Base-by-base conservation (phyloP, 2,797 vertebrate species). In the Tarsius wallacei region DNA sequence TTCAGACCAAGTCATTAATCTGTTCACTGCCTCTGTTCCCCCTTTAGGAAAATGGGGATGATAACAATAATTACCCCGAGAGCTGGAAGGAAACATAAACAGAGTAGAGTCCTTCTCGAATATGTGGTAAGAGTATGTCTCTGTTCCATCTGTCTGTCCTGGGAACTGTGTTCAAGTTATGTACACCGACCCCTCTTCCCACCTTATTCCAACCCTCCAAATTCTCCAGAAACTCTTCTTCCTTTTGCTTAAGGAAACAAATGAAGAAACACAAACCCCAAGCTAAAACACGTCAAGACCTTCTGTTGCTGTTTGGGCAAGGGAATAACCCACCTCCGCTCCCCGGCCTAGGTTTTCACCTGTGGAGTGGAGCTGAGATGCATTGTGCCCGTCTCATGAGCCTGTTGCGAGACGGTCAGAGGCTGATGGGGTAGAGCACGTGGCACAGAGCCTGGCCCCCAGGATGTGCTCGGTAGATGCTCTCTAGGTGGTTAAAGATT, bases 331-430 rank as follows among this genome's bases (percentile, higher is more conserved):
- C 63, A 61, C 36, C 21, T 64, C 15, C 15, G 16, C 63, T 68
- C 36, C 21, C 57, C 12, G 33, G 51, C 53, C 19, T 3, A 66
- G 51, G 5, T 9, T 63, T 63, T 59, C 55, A 15, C 24, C 47
- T 71, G 16, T 28, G 47, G 31, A 26, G 12, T 26, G 33, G 47
- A 49, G 47, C 49, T 9, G 63, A 26, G 71, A 7, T 8, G 49
- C 0, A 0, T 2, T 1, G 1, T 1, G n/a, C 13, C 55, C 15
- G 12, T 14, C 28, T 28, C 31, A 36, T 0, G 10, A 53, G 31
- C 26, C 42, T 47, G 28, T 22, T 36, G 51, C 4, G 33, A 10
- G 9, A 28, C 42, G 3, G 16, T 10, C 12, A 0, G 10, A n/a
- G n/a, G 31, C 26, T 13, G 13, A n/a, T 19, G 1, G 0, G 6